A percentile compares a stretch with the other conserved stretches of the same genome.
Evolutionary conservation across 2,888 invertebrate genomes (phyloP).

Genomic region (Dolichomitus sp.): DNA sequence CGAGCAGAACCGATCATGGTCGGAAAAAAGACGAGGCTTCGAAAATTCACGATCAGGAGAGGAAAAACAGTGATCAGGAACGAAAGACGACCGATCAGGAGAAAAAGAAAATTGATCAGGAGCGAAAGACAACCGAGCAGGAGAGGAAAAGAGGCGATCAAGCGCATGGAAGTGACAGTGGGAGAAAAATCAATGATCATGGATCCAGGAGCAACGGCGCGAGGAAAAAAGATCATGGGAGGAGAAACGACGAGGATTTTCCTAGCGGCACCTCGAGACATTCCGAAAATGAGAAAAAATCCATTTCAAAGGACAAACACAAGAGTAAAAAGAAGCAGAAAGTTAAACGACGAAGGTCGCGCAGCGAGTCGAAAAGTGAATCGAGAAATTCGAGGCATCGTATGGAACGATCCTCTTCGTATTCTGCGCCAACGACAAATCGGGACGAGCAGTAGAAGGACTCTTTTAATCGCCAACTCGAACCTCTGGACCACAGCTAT

Average conservation of each 20-base stretch:
- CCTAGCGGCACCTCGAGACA: conserved; percentile 36
- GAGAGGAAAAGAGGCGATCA: not conserved
- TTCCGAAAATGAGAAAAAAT: conserved; percentile 45
- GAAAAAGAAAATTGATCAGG: not conserved
- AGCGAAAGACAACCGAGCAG: not conserved
- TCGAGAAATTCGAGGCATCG: conserved; percentile 66
- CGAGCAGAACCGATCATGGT: not conserved
- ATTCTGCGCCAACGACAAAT: conserved; percentile 30
- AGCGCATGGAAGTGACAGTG: not conserved
- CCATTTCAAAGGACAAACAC: conserved; percentile 69
- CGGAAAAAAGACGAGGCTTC: not conserved
- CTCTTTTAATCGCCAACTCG: not conserved
- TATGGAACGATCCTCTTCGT: conserved; percentile 39
- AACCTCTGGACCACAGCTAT: conserved; percentile 8
- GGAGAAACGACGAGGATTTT: not conserved
- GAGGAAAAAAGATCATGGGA: not conserved
- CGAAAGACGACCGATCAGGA: not conserved
- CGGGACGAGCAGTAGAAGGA: conserved; percentile 13
- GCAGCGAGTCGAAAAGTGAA: conserved; percentile 75
- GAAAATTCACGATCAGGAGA: conserved; percentile 4
- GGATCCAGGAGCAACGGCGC: not conserved
- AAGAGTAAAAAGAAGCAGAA: conserved; percentile 75
- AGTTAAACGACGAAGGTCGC: conserved; percentile 73
- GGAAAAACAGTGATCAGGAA: not conserved
- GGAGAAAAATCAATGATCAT: not conserved